Conservation (phyloP, 2,113 vertebrate genomes). For the Sapajus apella region DNA sequence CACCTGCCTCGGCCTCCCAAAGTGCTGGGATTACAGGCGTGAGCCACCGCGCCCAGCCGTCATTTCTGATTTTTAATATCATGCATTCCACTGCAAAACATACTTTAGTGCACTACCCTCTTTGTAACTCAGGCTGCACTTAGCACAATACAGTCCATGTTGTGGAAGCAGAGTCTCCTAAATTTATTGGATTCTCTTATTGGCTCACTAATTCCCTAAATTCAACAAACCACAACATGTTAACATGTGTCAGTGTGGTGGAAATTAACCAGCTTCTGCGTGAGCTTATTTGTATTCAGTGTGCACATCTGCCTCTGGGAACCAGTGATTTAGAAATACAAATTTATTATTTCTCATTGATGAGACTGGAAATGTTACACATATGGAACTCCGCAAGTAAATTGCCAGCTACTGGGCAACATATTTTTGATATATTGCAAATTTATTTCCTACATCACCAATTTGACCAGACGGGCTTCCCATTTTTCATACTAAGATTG, state of each 20-base stretch:
- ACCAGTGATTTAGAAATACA: conserved; percentile 2
- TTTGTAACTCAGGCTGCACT: rapidly evolving
- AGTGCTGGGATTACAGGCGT: no score
- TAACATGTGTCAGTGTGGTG: rapidly evolving
- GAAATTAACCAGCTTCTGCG: background rate
- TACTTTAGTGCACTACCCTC: rapidly evolving
- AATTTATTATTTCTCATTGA: background rate
- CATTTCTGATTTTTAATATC: rapidly evolving
- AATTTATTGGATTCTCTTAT: rapidly evolving
- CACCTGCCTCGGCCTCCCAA: no score
- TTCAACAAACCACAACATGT: rapidly evolving
- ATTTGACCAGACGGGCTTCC: background rate
- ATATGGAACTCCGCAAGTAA: background rate
- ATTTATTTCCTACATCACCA: background rate
- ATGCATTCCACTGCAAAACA: rapidly evolving
- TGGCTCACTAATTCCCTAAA: background rate
- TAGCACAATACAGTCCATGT: rapidly evolving
- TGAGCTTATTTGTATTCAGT: background rate
- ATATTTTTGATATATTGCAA: background rate
- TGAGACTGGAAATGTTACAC: background rate
- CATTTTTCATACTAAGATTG: background rate
- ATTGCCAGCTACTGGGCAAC: background rate
- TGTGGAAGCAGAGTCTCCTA: rapidly evolving
- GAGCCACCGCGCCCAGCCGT: no score
- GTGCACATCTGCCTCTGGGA: background rate